These are phyloP conservation scores for Nerophis ophidion DNA, from an alignment of 2,113 vertebrate genomes.

Conservation along the genomic window DNA sequence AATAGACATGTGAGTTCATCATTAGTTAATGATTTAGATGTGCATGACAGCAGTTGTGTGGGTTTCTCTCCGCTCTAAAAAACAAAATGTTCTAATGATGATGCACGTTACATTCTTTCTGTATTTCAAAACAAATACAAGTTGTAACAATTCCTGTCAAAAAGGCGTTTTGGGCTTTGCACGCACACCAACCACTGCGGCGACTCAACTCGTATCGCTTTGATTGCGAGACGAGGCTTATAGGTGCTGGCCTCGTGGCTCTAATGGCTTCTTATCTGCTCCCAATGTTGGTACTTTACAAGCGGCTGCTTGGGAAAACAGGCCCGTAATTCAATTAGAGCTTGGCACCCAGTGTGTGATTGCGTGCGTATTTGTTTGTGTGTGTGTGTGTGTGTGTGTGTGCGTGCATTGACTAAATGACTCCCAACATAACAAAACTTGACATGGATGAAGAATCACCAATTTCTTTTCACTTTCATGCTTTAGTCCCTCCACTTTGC, in stretches of 20 bases:
- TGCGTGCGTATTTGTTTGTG: too few species aligned
- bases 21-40: too few species aligned
- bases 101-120: constrained; percentile 19
- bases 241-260: constrained; percentile 10
- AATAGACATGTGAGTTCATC: too few species aligned
- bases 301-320: constrained; percentile 40
- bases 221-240: constrained; percentile 7
- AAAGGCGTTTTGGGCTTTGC: too few species aligned
- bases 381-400: too few species aligned
- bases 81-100: constrained; percentile 29
- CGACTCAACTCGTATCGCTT: too few species aligned
- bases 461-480: too few species aligned
- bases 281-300: constrained; percentile 31
- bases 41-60: not conserved
- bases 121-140: constrained; percentile 44
- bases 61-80: not conserved
- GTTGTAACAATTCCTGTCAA: constrained; percentile 45
- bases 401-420: too few species aligned
- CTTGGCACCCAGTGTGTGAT: constrained; percentile 25
- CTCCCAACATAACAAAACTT: too few species aligned
- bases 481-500: too few species aligned
- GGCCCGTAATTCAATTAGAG: constrained; percentile 41
- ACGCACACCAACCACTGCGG: too few species aligned
- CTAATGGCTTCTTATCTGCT: not conserved
- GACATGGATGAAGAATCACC: too few species aligned